Percentiles rank a stretch among this genome's conserved stretches.
phyloP scores from a whole-genome alignment of 2,113 vertebrate species.

The Colistium nudipinnis region DNA sequence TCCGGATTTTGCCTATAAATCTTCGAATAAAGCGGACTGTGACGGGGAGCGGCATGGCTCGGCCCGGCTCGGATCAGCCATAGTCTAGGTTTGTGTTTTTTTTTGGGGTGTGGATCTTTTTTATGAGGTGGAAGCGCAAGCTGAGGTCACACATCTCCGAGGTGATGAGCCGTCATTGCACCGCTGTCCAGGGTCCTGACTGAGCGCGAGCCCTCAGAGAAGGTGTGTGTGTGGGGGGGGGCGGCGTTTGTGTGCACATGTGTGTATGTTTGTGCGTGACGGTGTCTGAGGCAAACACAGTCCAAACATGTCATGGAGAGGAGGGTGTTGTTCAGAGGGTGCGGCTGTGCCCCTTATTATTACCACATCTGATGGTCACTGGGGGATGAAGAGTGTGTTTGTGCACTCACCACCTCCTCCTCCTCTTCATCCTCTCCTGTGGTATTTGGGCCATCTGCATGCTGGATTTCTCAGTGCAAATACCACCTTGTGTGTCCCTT shows the following conservation, averaged over 20 bases:
- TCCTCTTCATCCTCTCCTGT: neutral
- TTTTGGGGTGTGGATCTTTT: neutral
- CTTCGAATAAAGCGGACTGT: neutral
- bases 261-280: neutral
- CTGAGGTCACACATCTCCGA: conserved; percentile 53
- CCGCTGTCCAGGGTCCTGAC: conserved; percentile 83
- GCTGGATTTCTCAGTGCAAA: conserved; percentile 17
- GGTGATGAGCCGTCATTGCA: conserved; percentile 81
- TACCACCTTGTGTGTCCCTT: neutral
- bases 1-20: conserved; percentile 10
- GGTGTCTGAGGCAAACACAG: conserved; percentile 2
- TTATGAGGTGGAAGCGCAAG: neutral
- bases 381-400: neutral
- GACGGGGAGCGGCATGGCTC: neutral
- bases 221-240: conserved; percentile 21
- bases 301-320: too few species aligned
- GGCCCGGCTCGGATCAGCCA: neutral
- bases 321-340: neutral
- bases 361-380: conserved; percentile 30
- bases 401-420: neutral
- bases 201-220: conserved; percentile 76
- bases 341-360: conserved; percentile 33
- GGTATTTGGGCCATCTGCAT: conserved; percentile 40
- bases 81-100: neutral
- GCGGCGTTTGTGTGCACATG: conserved; percentile 2